Conservation (phyloP, 2,797 vertebrate genomes). For the Sebastes minor region DNA sequence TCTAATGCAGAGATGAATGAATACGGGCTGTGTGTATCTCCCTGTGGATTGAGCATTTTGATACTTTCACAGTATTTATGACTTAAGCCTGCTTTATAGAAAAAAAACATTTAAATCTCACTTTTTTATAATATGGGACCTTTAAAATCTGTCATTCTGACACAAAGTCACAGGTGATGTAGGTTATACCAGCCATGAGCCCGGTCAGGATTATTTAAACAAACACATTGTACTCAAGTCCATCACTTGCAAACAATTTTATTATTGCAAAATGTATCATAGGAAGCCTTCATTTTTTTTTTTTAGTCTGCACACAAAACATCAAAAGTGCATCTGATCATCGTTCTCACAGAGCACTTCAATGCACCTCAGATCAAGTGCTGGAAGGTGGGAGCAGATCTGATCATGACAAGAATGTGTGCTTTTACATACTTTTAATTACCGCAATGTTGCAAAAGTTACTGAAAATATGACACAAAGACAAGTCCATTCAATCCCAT, state of each 20-base stretch:
- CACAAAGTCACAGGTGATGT: too few species aligned
- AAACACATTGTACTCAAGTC: slow-evolving; percentile 11
- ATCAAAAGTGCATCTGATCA: slow-evolving; percentile 52
- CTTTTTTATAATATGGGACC: too few species aligned
- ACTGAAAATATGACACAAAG: slow-evolving; percentile 12
- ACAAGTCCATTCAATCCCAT: neutral
- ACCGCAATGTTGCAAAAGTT: neutral
- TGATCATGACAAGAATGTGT: slow-evolving; percentile 29
- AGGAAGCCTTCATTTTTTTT: slow-evolving; percentile 48
- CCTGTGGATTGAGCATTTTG: too few species aligned
- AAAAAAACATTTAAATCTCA: too few species aligned
- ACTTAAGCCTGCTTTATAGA: too few species aligned
- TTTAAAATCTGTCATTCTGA: too few species aligned
- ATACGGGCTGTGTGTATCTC: too few species aligned
- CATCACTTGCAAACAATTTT: slow-evolving; percentile 68
- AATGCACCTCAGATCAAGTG: slow-evolving; percentile 40
- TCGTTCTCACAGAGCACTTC: slow-evolving; percentile 37
- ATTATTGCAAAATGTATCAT: slow-evolving; percentile 76
- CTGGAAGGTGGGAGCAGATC: slow-evolving; percentile 5
- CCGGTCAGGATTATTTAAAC: neutral
- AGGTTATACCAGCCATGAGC: neutral
- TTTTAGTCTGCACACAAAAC: slow-evolving; percentile 56
- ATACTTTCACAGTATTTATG: too few species aligned
- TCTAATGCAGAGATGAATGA: too few species aligned
- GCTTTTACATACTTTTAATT: slow-evolving; percentile 32